A percentile compares a stretch with the other conserved stretches of the same genome.
phyloP scores from a whole-genome alignment of 2,113 vertebrate genomes.

The Gallinago media region DNA sequence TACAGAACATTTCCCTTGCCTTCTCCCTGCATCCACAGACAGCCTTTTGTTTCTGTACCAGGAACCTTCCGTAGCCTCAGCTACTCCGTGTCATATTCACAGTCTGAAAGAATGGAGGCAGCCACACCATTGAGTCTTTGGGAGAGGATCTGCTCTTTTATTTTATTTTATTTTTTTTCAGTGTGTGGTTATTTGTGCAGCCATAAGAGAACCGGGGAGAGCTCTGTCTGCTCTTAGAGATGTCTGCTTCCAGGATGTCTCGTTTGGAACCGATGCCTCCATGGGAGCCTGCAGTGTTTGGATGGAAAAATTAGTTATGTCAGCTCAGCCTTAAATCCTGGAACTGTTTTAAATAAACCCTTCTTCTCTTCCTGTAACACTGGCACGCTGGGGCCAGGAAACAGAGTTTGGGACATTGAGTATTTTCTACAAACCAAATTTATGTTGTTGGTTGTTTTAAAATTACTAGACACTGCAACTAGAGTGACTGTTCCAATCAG shows the following conservation, averaged over 20 bases:
- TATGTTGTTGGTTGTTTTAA: background rate
- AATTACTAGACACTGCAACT: background rate
- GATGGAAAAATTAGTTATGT: constrained; percentile 21
- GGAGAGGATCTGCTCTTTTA: background rate
- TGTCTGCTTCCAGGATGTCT: background rate
- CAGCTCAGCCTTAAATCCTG: constrained; percentile 41
- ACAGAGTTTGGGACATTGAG: background rate
- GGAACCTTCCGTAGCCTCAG: background rate
- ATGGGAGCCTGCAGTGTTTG: background rate
- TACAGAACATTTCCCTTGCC: background rate
- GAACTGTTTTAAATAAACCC: constrained; percentile 25
- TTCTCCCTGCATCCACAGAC: background rate
- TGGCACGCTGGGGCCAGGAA: background rate
- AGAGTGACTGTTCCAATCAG: constrained; percentile 50
- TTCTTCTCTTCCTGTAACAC: constrained; percentile 43
- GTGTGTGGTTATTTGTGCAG: background rate
- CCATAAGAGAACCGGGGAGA: background rate
- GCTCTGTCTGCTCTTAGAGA: background rate
- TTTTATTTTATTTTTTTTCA: background rate
- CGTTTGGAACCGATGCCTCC: background rate
- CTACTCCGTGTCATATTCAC: background rate
- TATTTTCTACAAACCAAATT: background rate
- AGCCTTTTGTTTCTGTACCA: background rate
- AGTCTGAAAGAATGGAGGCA: background rate
- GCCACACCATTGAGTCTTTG: background rate